These are phyloP conservation scores for Bellardia pandia DNA, from an alignment of 2,888 invertebrate species.

Conservation along the genomic window DNA sequence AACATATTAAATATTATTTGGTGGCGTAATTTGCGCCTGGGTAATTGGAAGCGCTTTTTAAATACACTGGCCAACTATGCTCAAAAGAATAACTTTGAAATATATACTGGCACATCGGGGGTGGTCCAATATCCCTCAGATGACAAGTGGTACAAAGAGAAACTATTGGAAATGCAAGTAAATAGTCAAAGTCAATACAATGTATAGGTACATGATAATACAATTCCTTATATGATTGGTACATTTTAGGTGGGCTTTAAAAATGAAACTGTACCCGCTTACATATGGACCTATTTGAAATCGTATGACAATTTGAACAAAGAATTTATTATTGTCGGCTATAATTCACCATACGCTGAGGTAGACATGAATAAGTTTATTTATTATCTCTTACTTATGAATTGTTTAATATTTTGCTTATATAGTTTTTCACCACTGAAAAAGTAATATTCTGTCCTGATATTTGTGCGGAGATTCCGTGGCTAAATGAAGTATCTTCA, in stretches of 20 bases:
- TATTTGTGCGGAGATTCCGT: constrained; percentile 66
- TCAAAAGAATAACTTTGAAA: constrained; percentile 26
- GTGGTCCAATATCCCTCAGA: constrained; percentile 29
- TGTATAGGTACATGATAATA: neutral
- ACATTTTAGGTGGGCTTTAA: constrained; percentile 28
- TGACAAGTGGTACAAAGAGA: constrained; percentile 4
- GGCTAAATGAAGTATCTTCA: constrained; percentile 46
- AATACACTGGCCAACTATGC: constrained; percentile 53
- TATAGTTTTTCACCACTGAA: constrained; percentile 39
- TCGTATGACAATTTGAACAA: constrained; percentile 48
- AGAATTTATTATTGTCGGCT: constrained; percentile 67
- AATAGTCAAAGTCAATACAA: too few species aligned
- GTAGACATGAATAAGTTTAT: constrained; percentile 15
- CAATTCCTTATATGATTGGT: neutral
- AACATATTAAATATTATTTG: constrained; percentile 66
- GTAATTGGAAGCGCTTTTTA: constrained; percentile 67
- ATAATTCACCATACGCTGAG: constrained; percentile 68
- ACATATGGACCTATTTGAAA: constrained; percentile 67
- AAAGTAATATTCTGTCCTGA: constrained; percentile 64
- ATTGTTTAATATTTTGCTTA: neutral
- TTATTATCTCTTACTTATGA: too few species aligned
- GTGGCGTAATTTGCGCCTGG: constrained; percentile 68
- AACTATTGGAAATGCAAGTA: constrained; percentile 35
- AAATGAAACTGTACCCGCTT: constrained; percentile 60
- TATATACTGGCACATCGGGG: constrained; percentile 59